Evolutionary conservation across 53 echinoderm and acorn worm species (phyloP), one percentile per base, ranked within the genome.

Genomic region (Mesocentrotus franciscanus): DNA sequence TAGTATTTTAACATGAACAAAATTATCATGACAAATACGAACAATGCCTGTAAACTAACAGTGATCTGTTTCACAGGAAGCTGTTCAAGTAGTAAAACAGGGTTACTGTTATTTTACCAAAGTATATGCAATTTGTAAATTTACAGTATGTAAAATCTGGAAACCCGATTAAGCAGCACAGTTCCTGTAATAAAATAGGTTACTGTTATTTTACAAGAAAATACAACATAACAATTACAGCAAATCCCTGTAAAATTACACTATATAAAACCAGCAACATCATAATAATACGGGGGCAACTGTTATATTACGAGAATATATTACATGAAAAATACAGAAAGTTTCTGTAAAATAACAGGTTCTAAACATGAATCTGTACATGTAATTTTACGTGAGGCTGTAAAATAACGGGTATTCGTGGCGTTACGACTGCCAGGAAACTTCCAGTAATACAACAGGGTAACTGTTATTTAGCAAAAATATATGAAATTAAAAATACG

Each of bases 391-490:
- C 91, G 42, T 66, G 92, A 64, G 66, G 71, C 92, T 71, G 92
- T 92, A 56, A 68, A 68, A 68, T 61, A 68, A 92, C 92, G 33
- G 64, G 61, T 22, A 56, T 36, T 64, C 71, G 17, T 62, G 61
- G 68, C 92, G 92, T 92, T 22, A 12, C 66, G 92, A 92, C 92
- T 61, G 92, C 64, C 92, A 92, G 92, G 92, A 81, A 92, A 92
- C 10, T 58, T 57, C 90, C 90, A 60, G 92, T 92, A 92, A 92
- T 15, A 81, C 12, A 81, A 36, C 39, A 35, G 34, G 81, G 81
- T 81, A 35, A 24, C 71, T 81, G 81, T 81, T 15, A 81, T 81
- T 35, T 15, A 35, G 9, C 18, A 39, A 81, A 34, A 35, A 16
- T 71, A 71, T n/a, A 24, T 71, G 71, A 71, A 71, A 71, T n/a